These are phyloP conservation scores for Isotomurus palustris DNA, from an alignment of 2,888 invertebrate species.

Conservation along the genomic window DNA sequence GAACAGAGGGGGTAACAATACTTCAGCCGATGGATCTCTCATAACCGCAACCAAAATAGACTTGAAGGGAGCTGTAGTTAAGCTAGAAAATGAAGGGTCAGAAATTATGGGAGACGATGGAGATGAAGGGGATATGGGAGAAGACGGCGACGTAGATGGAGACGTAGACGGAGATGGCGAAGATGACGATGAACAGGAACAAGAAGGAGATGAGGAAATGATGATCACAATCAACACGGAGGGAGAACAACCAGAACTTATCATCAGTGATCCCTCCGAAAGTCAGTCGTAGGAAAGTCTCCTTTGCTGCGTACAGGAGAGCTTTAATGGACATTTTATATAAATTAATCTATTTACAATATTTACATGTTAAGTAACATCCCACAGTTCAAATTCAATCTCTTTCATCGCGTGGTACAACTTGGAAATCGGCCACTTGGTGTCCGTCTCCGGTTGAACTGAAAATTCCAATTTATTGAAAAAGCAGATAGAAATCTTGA, in stretches of 20 bases:
- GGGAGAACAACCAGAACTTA: conserved; percentile 55
- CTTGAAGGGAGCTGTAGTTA: conserved; percentile 17
- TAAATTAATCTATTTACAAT: too few relatives aligned
- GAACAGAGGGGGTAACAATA: conserved; percentile 47
- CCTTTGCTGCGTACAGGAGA: too few relatives aligned
- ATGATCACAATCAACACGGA: conserved; percentile 68
- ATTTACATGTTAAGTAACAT: conserved; percentile 11
- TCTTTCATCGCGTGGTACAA: too few relatives aligned
- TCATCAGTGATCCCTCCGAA: conserved; percentile 46
- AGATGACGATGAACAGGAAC: conserved; percentile 33
- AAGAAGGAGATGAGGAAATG: conserved; percentile 54
- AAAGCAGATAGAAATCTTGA: too few relatives aligned
- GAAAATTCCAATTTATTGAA: too few relatives aligned
- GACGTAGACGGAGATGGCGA: conserved; percentile 41
- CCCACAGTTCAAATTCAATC: too few relatives aligned
- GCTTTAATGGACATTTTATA: neutral
- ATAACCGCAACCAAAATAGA: conserved; percentile 22
- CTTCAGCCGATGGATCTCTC: conserved; percentile 23
- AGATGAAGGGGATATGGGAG: conserved; percentile 15
- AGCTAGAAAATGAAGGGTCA: conserved; percentile 17
- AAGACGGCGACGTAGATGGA: conserved; percentile 26
- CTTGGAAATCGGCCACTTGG: too few relatives aligned
- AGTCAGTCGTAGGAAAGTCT: conserved; percentile 12
- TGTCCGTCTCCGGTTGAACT: too few relatives aligned
- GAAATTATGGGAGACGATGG: conserved; percentile 16